These are phyloP conservation scores for Drosophila prostipennis DNA, from an alignment of 2,888 invertebrate species.

Conservation along the genomic window DNA sequence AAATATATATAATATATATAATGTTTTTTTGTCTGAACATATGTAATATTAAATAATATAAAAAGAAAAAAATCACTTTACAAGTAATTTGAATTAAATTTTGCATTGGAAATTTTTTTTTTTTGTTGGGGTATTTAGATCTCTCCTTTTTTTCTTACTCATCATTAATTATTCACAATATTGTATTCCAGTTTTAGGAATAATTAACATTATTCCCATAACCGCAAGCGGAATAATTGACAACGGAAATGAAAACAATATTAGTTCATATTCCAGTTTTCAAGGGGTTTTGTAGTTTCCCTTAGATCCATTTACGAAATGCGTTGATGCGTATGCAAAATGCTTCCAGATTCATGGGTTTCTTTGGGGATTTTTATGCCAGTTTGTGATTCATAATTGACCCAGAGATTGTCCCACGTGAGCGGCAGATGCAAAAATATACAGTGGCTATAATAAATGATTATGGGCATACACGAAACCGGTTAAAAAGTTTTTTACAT, in stretches of 20 bases:
- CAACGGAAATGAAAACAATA: constrained; percentile 46
- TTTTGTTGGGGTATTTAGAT: too few species aligned
- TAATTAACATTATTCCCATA: constrained; percentile 11
- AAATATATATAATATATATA: too few species aligned
- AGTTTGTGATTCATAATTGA: constrained; percentile 51
- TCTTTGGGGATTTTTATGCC: constrained; percentile 28
- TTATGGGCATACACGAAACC: constrained; percentile 38
- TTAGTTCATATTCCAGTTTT: constrained; percentile 30
- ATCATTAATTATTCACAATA: background rate
- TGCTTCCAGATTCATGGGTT: constrained; percentile 11
- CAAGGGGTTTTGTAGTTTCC: constrained; percentile 48
- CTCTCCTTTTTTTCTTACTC: background rate
- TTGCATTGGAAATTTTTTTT: background rate
- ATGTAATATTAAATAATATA: background rate
- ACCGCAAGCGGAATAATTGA: constrained; percentile 26
- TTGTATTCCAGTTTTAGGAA: constrained; percentile 19
- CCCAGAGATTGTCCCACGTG: constrained; percentile 40
- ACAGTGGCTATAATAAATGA: constrained; percentile 26
- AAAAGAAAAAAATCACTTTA: background rate
- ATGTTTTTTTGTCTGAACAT: too few species aligned
- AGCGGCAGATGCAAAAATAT: constrained; percentile 36
- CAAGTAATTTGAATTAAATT: background rate
- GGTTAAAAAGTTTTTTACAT: constrained; percentile 46
- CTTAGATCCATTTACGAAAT: constrained; percentile 17
- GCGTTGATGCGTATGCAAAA: constrained; percentile 42